phyloP scores from a whole-genome alignment of 2,888 invertebrate genomes.

The Noctua comes region DNA sequence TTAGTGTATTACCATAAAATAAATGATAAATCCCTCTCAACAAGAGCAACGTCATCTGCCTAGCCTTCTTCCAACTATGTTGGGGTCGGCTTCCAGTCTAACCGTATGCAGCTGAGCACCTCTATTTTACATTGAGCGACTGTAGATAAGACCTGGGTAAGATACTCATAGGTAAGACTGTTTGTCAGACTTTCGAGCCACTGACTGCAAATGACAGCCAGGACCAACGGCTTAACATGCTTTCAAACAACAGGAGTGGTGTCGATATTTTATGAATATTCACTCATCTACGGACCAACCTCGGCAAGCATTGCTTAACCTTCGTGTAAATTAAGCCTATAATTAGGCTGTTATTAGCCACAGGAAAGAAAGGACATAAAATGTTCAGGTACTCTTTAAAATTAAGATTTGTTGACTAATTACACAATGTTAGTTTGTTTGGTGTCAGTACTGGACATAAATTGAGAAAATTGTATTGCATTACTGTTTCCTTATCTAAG shows the following conservation, averaged over 20 bases:
- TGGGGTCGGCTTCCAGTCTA: neutral
- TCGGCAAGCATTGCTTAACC: neutral
- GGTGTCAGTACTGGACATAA: constrained; percentile 16
- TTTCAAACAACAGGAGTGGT: too few relatives aligned
- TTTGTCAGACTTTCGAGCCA: neutral
- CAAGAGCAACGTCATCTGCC: too few relatives aligned
- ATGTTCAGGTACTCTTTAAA: neutral
- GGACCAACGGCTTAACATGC: neutral
- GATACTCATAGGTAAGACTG: neutral
- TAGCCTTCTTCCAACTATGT: neutral
- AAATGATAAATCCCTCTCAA: neutral
- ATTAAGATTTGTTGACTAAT: constrained; percentile 1
- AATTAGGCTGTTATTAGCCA: neutral
- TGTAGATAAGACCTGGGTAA: neutral
- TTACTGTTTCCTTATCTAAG: constrained; percentile 50
- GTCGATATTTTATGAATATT: neutral
- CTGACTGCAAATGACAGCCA: neutral
- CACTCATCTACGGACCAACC: neutral
- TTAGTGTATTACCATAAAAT: constrained; percentile 7
- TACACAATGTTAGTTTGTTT: constrained; percentile 8
- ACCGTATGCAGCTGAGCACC: neutral
- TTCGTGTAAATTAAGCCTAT: neutral
- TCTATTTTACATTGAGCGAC: neutral
- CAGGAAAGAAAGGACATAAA: neutral
- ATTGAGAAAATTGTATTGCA: constrained; percentile 34